Base-by-base conservation (phyloP, 2,797 vertebrate genomes). In the Sebastes paucispinis region DNA sequence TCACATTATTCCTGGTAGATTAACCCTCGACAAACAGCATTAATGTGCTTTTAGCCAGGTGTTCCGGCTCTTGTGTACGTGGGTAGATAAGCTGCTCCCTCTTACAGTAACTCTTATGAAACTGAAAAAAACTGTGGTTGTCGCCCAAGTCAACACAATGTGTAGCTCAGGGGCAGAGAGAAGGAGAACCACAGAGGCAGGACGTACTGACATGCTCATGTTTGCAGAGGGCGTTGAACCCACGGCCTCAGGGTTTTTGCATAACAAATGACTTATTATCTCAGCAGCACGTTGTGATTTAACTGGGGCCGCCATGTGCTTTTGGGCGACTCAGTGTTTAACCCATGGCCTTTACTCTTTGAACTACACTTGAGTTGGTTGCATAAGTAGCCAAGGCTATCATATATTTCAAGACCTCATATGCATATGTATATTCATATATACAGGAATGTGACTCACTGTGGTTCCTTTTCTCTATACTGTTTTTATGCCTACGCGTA, bases 221-320 rank as follows among this genome's bases (percentile, higher is more conserved):
- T 87, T 88, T 87, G 55, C 76, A 8, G 31, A 87, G 87, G 71
- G 34, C 8, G 14, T 76, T 86, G 83, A 88, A 86, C 89, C 77
- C 25, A 1, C 16, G 4, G 10, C 52, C 50, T 8, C 39, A 5
- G 22, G 22, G 27, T 63, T 90, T 68, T 89, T 91, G 82, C 75
- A 71, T 88, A 78, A 77, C 78, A 87, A 84, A 89, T 87, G 0
- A 52, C 6, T 22, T 20, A 22, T 77, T 77, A 55, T 75, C 7
- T n/a, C 43, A 29, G 9, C 57, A 60, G 13, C 47, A 16, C 52
- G 69, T 69, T 80, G 47, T 73, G 82, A 70, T 84, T 67, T 31
- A 82, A 81, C 80, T 59, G 14, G 27, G 43, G 2, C 34, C 3
- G 10, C 34, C 11, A 2, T 52, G 16, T 67, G 66, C 52, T 39